Conservation (phyloP, 2,888 invertebrate species). For the Lumbricus terrestris region DNA sequence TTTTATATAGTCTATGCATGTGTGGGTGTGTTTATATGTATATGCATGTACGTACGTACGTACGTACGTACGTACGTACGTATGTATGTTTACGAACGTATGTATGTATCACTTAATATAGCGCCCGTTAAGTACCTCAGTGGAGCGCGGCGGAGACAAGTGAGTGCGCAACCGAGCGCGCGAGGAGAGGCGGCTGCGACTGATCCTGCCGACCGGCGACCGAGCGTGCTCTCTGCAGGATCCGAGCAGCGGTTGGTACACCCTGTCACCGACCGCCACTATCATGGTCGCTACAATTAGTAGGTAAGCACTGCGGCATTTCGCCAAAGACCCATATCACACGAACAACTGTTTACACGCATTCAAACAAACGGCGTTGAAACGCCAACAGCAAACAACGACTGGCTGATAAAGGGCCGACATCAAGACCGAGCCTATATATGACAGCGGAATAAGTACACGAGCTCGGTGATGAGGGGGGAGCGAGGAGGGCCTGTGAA, state of each 20-base stretch:
- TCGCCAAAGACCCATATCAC: neutral
- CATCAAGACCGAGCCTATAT: neutral
- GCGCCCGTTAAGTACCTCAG: neutral
- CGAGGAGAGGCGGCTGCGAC: neutral
- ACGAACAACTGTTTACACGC: neutral
- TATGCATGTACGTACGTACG: neutral
- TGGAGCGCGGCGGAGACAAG: neutral
- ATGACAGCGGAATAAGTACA: too few species aligned
- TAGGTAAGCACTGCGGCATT: neutral
- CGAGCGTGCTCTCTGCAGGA: neutral
- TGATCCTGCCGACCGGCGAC: neutral
- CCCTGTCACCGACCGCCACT: neutral
- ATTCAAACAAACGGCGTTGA: neutral
- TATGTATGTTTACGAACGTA: neutral
- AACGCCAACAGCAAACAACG: neutral
- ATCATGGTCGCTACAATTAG: neutral
- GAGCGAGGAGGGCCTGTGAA: neutral
- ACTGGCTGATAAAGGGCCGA: neutral
- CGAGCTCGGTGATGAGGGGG: too few species aligned
- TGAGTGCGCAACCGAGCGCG: neutral
- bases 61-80: neutral
- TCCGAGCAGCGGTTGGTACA: neutral
- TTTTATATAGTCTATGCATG: neutral
- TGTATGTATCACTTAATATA: slow-evolving; percentile 3
- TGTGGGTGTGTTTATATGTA: neutral